Evolutionary conservation across 1,140 invertebrate genomes (phyloP).

Genomic region (Mizuhopecten yessoensis): DNA sequence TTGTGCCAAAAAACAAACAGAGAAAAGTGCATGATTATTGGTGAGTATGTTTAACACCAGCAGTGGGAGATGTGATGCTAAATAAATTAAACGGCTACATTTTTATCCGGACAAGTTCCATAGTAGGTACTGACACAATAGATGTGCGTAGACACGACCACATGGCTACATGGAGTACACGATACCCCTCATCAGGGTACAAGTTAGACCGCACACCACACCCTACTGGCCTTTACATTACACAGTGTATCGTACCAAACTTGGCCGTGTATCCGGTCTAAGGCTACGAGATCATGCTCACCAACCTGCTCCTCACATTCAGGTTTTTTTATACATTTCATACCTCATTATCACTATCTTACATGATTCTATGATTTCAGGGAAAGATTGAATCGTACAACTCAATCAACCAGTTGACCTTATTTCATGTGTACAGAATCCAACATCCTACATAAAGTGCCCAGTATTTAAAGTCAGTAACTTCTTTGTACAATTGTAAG

Average conservation of each 20-base stretch:
- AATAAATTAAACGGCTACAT: constrained; percentile 20
- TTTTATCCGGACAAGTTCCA: background rate
- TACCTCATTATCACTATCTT: background rate
- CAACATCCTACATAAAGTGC: background rate
- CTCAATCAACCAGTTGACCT: background rate
- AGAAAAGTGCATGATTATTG: constrained; percentile 28
- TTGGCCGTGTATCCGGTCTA: background rate
- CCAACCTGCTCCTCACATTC: background rate
- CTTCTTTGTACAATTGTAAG: background rate
- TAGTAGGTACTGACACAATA: background rate
- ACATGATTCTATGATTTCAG: background rate
- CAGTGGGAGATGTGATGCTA: background rate
- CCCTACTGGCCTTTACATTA: background rate
- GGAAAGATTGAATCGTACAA: background rate
- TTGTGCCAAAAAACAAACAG: background rate
- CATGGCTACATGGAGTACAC: background rate
- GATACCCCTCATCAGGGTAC: background rate
- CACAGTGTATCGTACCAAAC: background rate
- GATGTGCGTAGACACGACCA: background rate
- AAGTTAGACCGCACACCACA: background rate
- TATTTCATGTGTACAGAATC: background rate
- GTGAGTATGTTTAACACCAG: background rate
- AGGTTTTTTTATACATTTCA: constrained; percentile 28
- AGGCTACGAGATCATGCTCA: background rate
- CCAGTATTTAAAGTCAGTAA: background rate